Percentiles rank a stretch among this genome's conserved stretches.
Conservation (phyloP, 1,140 invertebrate species). For the Lordiphosa clarofinis region DNA sequence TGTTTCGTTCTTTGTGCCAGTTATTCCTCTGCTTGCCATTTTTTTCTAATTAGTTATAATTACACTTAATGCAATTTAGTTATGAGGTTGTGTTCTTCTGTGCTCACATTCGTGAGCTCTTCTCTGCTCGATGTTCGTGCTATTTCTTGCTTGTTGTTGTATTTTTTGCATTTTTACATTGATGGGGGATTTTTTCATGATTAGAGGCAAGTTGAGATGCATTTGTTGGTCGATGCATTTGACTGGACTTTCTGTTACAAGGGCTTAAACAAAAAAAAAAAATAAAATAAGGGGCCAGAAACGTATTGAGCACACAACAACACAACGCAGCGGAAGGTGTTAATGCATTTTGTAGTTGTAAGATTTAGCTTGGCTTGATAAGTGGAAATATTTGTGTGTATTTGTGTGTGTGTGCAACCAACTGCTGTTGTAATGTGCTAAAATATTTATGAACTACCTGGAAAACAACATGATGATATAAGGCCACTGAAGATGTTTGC, state of each 20-base stretch:
- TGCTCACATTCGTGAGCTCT: conserved; percentile 46
- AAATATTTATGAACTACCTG: conserved; percentile 47
- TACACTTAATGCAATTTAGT: conserved; percentile 77
- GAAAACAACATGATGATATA: conserved; percentile 18
- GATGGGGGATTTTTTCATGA: conserved; percentile 46
- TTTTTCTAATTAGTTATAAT: conserved; percentile 75
- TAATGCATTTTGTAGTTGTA: conserved; percentile 52
- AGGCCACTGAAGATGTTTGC: neutral
- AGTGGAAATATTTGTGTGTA: conserved; percentile 4
- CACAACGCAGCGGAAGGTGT: conserved; percentile 43
- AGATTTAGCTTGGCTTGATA: conserved; percentile 42
- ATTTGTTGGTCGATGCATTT: conserved; percentile 48
- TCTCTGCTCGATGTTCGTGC: conserved; percentile 41
- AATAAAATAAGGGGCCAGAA: neutral
- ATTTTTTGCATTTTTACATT: conserved; percentile 49
- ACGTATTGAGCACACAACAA: conserved; percentile 34
- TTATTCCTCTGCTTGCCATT: conserved; percentile 40
- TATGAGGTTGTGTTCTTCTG: conserved; percentile 56
- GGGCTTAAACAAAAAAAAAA: conserved; percentile 22
- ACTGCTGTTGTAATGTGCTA: conserved; percentile 18
- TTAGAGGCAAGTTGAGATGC: conserved; percentile 46
- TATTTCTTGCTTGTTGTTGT: conserved; percentile 32
- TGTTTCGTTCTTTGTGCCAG: conserved; percentile 35
- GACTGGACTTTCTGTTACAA: conserved; percentile 58
- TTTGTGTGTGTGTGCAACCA: no score